A percentile compares a stretch with the other conserved stretches of the same genome.
phyloP scores from a whole-genome alignment of 1,140 invertebrate species.

The Cyclargus thomasi region DNA sequence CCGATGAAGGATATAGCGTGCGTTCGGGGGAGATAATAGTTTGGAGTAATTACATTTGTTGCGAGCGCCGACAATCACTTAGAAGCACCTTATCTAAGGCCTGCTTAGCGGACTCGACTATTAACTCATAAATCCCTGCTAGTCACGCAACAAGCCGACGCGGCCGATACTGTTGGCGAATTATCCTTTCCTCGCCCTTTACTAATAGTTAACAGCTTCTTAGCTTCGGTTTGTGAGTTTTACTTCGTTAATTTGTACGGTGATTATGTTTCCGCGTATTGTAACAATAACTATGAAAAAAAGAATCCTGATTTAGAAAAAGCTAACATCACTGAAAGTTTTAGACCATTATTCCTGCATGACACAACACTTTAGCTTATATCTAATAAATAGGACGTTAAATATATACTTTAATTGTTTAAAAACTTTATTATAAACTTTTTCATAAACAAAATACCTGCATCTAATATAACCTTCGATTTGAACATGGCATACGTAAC shows the following conservation, averaged over 20 bases:
- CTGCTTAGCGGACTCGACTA: constrained; percentile 65
- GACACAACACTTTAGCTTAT: too few species aligned
- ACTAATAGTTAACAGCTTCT: constrained; percentile 19
- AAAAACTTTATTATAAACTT: too few species aligned
- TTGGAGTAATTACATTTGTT: constrained; percentile 72
- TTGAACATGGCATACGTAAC: background rate
- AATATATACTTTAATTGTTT: too few species aligned
- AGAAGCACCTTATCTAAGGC: constrained; percentile 70
- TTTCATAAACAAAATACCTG: too few species aligned
- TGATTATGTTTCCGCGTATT: too few species aligned
- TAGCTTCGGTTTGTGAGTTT: background rate
- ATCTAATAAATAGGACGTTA: too few species aligned
- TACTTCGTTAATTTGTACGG: background rate
- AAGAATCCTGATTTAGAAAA: too few species aligned
- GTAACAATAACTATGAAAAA: too few species aligned
- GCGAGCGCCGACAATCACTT: constrained; percentile 73
- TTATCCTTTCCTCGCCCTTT: constrained; percentile 52
- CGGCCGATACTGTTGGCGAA: constrained; percentile 42
- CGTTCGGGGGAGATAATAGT: constrained; percentile 59
- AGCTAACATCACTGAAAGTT: too few species aligned
- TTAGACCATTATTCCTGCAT: too few species aligned
- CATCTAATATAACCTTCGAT: too few species aligned
- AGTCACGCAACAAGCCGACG: constrained; percentile 67
- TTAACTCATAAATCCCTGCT: constrained; percentile 69
- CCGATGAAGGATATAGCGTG: constrained; percentile 64